Base-by-base conservation (phyloP, 2,113 vertebrate genomes). In the Antennarius striatus region DNA sequence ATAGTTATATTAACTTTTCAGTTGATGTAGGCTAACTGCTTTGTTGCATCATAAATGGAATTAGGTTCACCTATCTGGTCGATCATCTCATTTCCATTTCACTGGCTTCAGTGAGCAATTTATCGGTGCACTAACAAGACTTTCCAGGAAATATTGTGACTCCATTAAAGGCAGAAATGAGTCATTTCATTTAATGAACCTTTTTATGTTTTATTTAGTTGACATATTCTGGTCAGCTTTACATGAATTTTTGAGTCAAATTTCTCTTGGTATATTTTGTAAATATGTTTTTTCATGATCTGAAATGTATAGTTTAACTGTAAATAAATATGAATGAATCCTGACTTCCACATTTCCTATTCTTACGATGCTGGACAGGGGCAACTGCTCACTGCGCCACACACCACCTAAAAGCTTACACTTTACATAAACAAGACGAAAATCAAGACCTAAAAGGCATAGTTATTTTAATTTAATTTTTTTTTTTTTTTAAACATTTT, bases 271-370 rank as follows among this genome's bases (percentile, higher is more conserved):
- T 51, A 66, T 70, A 80, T 80, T 74, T 70, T 83, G 80, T 83
- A 81, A 65, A 87, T 86, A 86, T 6, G 15, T 54, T 49, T 53
- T 62, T 73, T 56, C 28, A 52, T 52, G 40, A 50, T 63, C 30
- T 62, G 68, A 12, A 68, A 56, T 48, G n/a, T 16, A 57, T 55
- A 47, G 42, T 71, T 73, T 36, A 59, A 52, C 42, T 90, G 80
- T 87, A 86, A 89, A 90, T 89, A 85, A 88, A 87, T 39, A 68
- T 73, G 29, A 65, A n/a, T 52, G 28, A 73, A 68, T 63, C 56
- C 8, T 17, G 12, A 56, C 58, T 62, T 68, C 45, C 45, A 58
- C 11, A 14, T 63, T 54, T 13, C 10, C 22, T 51, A 8, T 62
- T 75, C 9, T 29, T 36, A 10, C 6, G 45, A 5, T 55, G 10